These are phyloP conservation scores for Calameuta idolon DNA, from an alignment of 2,888 invertebrate species.

Conservation along the genomic window DNA sequence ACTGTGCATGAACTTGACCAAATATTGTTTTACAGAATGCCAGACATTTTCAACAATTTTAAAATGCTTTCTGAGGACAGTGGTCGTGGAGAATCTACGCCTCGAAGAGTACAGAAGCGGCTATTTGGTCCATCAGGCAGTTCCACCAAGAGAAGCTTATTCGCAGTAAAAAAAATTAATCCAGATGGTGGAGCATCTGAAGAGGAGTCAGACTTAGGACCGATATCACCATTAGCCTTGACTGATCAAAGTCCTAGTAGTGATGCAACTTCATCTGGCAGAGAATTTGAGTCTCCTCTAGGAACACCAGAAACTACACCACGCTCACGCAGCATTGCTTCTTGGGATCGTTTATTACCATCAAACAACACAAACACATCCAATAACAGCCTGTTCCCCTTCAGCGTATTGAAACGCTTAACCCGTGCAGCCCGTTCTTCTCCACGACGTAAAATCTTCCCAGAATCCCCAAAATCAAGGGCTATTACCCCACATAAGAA, in stretches of 20 bases:
- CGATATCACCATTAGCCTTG: slow-evolving; percentile 55
- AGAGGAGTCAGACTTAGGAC: slow-evolving; percentile 58
- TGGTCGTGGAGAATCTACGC: slow-evolving; percentile 43
- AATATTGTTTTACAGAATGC: background rate
- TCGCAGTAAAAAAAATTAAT: slow-evolving; percentile 27
- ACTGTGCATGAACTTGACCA: background rate
- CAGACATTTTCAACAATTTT: background rate
- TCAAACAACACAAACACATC: slow-evolving; percentile 10
- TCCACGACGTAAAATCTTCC: slow-evolving; percentile 38
- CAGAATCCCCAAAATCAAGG: slow-evolving; percentile 29
- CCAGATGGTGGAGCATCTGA: slow-evolving; percentile 38
- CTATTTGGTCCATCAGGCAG: slow-evolving; percentile 38
- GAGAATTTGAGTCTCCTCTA: slow-evolving; percentile 46
- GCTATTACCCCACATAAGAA: slow-evolving; percentile 26
- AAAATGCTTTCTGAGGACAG: slow-evolving; percentile 42
- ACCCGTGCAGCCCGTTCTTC: slow-evolving; percentile 46
- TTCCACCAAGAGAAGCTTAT: slow-evolving; percentile 46
- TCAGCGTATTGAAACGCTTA: slow-evolving; percentile 42
- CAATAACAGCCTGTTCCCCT: slow-evolving; percentile 35
- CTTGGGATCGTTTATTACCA: slow-evolving; percentile 46
- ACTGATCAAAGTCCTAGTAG: slow-evolving; percentile 44
- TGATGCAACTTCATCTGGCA: slow-evolving; percentile 48
- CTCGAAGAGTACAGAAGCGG: slow-evolving; percentile 44
- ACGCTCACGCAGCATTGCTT: slow-evolving; percentile 12
- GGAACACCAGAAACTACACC: slow-evolving; percentile 45